These are phyloP conservation scores for Choloepus didactylus DNA, from an alignment of 2,797 vertebrate species.

Conservation along the genomic window DNA sequence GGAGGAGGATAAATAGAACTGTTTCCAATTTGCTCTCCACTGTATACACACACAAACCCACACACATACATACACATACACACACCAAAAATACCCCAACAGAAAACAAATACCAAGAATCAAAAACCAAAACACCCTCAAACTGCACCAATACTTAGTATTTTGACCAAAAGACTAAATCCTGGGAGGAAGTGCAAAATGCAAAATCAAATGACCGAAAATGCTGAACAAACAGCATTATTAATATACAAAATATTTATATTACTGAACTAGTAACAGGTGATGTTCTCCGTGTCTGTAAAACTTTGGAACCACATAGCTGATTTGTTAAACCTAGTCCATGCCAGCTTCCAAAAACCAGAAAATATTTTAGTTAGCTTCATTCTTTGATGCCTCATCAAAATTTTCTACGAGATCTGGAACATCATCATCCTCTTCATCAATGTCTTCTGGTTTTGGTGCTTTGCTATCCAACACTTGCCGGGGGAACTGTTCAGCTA, in stretches of 20 bases:
- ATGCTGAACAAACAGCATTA: slow-evolving; percentile 92
- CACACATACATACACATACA: slow-evolving; percentile 82
- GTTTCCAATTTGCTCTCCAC: slow-evolving; percentile 90
- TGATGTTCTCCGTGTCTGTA: slow-evolving; percentile 90
- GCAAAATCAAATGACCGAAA: slow-evolving; percentile 92
- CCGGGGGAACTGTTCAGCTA: slow-evolving; percentile 98
- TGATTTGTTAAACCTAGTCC: slow-evolving; percentile 92
- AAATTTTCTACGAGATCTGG: slow-evolving; percentile 99
- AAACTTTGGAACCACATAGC: slow-evolving; percentile 92
- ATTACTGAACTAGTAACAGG: slow-evolving; percentile 92
- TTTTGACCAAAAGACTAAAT: slow-evolving; percentile 90
- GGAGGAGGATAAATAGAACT: slow-evolving; percentile 90
- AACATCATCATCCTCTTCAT: slow-evolving; percentile 98
- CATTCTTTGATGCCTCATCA: slow-evolving; percentile 97
- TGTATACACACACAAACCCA: slow-evolving; percentile 87
- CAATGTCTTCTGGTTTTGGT: slow-evolving; percentile 96
- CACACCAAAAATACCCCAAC: slow-evolving; percentile 85
- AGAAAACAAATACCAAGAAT: slow-evolving; percentile 30
- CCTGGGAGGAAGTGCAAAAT: slow-evolving; percentile 93
- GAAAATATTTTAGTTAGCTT: slow-evolving; percentile 93
- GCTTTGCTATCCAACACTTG: slow-evolving; percentile 98
- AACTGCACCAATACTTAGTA: slow-evolving; percentile 87
- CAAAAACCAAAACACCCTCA: slow-evolving; percentile 83
- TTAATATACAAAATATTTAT: slow-evolving; percentile 95
- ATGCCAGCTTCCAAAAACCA: slow-evolving; percentile 90